phyloP scores from a whole-genome alignment of 2,797 vertebrate species.

The Phoeniculus purpureus region DNA sequence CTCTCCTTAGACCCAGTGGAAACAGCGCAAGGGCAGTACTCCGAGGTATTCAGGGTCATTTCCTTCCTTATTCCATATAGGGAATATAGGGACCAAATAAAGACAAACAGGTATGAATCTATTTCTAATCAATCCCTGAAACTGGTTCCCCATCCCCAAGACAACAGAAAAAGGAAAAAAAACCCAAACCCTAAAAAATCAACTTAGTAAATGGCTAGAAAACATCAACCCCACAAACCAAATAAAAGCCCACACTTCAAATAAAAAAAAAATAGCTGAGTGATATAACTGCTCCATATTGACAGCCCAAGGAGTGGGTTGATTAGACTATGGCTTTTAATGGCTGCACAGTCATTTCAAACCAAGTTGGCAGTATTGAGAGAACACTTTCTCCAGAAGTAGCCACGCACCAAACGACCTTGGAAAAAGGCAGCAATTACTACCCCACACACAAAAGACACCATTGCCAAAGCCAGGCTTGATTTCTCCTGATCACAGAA shows the following conservation, averaged over 20 bases:
- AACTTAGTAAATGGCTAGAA: not conserved
- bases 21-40: not conserved
- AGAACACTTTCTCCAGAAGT: conserved; percentile 9
- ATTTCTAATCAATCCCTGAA: not conserved
- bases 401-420: conserved; percentile 14
- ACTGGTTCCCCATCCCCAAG: not conserved
- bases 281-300: conserved; percentile 24
- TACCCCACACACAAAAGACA: not conserved
- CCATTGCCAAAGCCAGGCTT: not conserved
- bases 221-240: not conserved
- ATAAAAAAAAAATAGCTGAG: not conserved
- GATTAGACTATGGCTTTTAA: conserved; percentile 55
- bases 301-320: conserved; percentile 32
- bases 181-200: not conserved
- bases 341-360: conserved; percentile 21
- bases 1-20: not conserved
- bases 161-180: not conserved
- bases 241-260: conserved; percentile 19
- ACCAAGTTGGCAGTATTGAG: conserved; percentile 42
- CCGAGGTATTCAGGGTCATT: not conserved
- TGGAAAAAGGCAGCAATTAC: conserved; percentile 11
- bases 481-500: too few relatives aligned
- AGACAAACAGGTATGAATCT: not conserved
- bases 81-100: not conserved
- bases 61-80: not conserved